Percentiles rank a stretch among this genome's conserved stretches.
Conservation (phyloP, 2,888 invertebrate species). For the Clusia tigrina region DNA sequence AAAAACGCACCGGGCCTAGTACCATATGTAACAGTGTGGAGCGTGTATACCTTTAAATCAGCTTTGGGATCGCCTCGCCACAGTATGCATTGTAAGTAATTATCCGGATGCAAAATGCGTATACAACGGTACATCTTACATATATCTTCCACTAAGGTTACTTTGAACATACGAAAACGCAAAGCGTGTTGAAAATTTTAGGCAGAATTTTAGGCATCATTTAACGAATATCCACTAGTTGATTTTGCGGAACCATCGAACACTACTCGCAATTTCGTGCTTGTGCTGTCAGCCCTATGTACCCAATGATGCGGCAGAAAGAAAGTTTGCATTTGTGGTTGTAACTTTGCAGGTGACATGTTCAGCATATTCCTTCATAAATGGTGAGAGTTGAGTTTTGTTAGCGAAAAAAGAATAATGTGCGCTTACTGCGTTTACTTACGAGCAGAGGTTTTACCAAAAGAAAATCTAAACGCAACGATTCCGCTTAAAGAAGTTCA, state of each 20-base stretch:
- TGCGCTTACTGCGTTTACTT: no score
- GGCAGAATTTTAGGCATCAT: neutral
- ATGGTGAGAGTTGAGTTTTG: conserved; percentile 20
- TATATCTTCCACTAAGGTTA: no score
- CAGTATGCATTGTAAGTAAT: conserved; percentile 12
- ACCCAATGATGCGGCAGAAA: conserved; percentile 35
- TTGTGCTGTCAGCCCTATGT: conserved; percentile 20
- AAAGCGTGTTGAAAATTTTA: conserved; percentile 2
- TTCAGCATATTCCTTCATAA: conserved; percentile 9
- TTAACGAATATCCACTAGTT: conserved; percentile 25
- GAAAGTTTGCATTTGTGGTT: conserved; percentile 5
- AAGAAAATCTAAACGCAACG: no score
- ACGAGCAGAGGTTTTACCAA: no score
- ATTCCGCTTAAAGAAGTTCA: no score
- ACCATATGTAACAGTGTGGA: conserved; percentile 14
- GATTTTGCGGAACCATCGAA: conserved; percentile 29
- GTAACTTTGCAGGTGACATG: neutral
- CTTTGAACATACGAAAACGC: neutral
- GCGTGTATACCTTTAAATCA: neutral
- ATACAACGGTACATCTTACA: no score
- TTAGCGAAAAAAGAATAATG: no score
- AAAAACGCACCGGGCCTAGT: conserved; percentile 6
- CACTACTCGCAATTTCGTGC: conserved; percentile 31
- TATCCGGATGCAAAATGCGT: neutral
- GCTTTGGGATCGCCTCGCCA: conserved; percentile 7